Conservation (phyloP, 2,888 invertebrate species). For the Drosophila meridionalis region DNA sequence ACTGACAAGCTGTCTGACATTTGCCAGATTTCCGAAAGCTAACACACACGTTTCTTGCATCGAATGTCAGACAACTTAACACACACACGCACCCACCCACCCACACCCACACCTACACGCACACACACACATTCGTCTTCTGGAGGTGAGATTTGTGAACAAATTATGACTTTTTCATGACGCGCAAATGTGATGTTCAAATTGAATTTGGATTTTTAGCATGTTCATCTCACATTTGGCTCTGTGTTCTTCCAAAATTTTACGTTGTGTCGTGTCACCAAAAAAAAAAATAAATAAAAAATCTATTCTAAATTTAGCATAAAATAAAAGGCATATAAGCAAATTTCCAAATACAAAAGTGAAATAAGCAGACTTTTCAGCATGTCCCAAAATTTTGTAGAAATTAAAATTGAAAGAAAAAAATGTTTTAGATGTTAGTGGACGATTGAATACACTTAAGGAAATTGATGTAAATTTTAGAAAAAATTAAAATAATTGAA, state of each 20-base stretch:
- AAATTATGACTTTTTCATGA: constrained; percentile 62
- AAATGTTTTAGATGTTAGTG: not conserved
- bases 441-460: not conserved
- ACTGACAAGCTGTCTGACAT: constrained; percentile 63
- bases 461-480: too few relatives aligned
- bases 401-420: not conserved
- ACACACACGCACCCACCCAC: constrained; percentile 1
- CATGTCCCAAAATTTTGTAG: not conserved
- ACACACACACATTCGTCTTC: not conserved
- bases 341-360: not conserved
- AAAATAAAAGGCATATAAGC: constrained; percentile 12
- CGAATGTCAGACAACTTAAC: constrained; percentile 50
- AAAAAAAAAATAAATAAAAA: constrained; percentile 13
- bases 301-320: constrained; percentile 38
- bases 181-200: constrained; percentile 55
- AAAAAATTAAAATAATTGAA: too few relatives aligned
- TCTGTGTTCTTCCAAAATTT: constrained; percentile 8
- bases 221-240: constrained; percentile 46
- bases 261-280: constrained; percentile 15
- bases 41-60: constrained; percentile 73
- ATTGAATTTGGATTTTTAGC: constrained; percentile 63
- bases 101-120: not conserved
- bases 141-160: constrained; percentile 15
- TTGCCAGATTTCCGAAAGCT: constrained; percentile 62
- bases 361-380: not conserved